These are phyloP conservation scores for Eupithecia abbreviata DNA, from an alignment of 2,888 invertebrate genomes.

Conservation along the genomic window DNA sequence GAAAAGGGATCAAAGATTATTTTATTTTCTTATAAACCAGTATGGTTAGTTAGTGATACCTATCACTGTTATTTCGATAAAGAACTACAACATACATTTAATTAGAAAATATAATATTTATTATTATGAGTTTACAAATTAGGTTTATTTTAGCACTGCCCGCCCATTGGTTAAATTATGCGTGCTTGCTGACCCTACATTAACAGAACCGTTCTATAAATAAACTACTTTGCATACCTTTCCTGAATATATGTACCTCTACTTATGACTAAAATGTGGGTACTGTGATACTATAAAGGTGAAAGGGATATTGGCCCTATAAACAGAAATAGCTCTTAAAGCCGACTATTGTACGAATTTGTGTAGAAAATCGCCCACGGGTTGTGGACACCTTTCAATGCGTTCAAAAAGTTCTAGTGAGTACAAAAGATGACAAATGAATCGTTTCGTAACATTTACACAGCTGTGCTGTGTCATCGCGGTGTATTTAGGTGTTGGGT, in stretches of 20 bases:
- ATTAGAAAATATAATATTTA: no score
- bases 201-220: background rate
- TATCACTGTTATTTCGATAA: background rate
- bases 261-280: background rate
- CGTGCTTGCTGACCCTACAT: background rate
- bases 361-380: background rate
- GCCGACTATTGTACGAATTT: background rate
- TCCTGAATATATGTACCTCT: background rate
- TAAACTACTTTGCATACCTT: background rate
- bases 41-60: background rate
- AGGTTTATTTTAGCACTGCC: background rate
- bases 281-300: background rate
- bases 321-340: background rate
- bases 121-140: no score
- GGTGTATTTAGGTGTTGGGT: constrained; percentile 10
- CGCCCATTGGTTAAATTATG: background rate
- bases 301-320: background rate
- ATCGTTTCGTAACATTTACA: constrained; percentile 24
- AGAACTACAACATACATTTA: background rate
- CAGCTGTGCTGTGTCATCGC: constrained; percentile 21
- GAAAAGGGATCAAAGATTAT: background rate
- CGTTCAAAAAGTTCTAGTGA: constrained; percentile 11
- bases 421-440: constrained; percentile 28
- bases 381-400: constrained; percentile 1
- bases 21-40: background rate